These are phyloP conservation scores for Neocrepidodera transversa DNA, from an alignment of 2,888 invertebrate species.

Conservation along the genomic window DNA sequence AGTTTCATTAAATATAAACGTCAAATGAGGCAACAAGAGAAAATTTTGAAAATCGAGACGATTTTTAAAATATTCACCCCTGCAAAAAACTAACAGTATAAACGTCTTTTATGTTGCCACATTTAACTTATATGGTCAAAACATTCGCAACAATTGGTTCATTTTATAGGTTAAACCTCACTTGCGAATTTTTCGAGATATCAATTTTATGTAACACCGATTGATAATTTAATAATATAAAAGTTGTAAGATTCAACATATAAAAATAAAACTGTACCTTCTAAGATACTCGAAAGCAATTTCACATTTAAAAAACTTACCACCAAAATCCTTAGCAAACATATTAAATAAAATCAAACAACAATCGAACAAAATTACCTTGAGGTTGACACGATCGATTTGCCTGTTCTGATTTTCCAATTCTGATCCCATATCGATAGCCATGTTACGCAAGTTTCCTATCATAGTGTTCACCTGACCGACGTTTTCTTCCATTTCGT, in stretches of 20 bases:
- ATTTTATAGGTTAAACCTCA: not conserved
- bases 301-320: slow-evolving; percentile 27
- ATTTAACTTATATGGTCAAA: not conserved
- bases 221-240: no score
- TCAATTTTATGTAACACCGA: no score
- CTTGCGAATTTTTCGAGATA: no score
- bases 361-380: slow-evolving; percentile 69
- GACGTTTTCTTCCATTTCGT: slow-evolving; percentile 99
- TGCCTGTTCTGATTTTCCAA: slow-evolving; percentile 97
- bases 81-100: no score
- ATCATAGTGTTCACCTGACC: slow-evolving; percentile 70
- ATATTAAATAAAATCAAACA: slow-evolving; percentile 31
- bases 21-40: not conserved
- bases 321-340: slow-evolving; percentile 13
- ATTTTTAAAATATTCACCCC: no score
- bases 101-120: not conserved
- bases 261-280: slow-evolving; percentile 2
- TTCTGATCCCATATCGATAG: slow-evolving; percentile 99
- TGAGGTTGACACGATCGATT: slow-evolving; percentile 96
- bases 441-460: slow-evolving; percentile 97
- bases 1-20: not conserved
- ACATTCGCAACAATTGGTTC: not conserved
- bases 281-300: slow-evolving; percentile 3
- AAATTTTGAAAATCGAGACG: no score
- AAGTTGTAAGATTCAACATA: not conserved